Evolutionary conservation across 2,797 vertebrate genomes (phyloP).

Genomic region (Hapalemur alaotrensis): DNA sequence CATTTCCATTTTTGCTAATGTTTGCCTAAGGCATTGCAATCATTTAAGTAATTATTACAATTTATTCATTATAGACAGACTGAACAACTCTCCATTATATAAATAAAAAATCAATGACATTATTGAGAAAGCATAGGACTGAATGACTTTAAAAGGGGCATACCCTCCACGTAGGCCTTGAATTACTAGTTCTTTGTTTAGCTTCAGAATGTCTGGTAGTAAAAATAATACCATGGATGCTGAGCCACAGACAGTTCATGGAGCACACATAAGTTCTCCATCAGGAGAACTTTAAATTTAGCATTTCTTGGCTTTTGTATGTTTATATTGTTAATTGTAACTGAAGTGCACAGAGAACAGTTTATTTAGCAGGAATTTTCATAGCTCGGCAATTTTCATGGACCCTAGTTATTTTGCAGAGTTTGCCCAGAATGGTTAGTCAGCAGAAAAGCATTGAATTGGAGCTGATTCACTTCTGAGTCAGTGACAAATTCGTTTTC

Average conservation of each 20-base stretch:
- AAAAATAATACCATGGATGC: neutral
- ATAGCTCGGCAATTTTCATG: neutral
- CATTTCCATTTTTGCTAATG: slow-evolving; percentile 9
- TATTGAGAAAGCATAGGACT: neutral
- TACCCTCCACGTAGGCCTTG: neutral
- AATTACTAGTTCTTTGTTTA: neutral
- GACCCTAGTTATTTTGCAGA: neutral
- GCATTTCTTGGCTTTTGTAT: neutral
- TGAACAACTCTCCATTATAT: neutral
- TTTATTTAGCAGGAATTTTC: neutral
- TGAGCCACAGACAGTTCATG: neutral
- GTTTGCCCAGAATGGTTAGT: slow-evolving; percentile 27
- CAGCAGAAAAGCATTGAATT: slow-evolving; percentile 27
- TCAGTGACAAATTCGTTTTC: slow-evolving; percentile 12
- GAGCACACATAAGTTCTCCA: neutral
- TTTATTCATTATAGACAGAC: slow-evolving; percentile 7
- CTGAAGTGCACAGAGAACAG: neutral
- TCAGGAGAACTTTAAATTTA: slow-evolving; percentile 9
- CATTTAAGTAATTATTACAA: neutral
- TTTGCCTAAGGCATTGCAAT: neutral
- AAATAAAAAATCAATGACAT: neutral
- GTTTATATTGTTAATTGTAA: neutral
- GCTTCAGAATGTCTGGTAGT: neutral
- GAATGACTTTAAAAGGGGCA: neutral
- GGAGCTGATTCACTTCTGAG: slow-evolving; percentile 42